Base-by-base conservation (phyloP, 2,113 vertebrate genomes). In the Bubo bubo region DNA sequence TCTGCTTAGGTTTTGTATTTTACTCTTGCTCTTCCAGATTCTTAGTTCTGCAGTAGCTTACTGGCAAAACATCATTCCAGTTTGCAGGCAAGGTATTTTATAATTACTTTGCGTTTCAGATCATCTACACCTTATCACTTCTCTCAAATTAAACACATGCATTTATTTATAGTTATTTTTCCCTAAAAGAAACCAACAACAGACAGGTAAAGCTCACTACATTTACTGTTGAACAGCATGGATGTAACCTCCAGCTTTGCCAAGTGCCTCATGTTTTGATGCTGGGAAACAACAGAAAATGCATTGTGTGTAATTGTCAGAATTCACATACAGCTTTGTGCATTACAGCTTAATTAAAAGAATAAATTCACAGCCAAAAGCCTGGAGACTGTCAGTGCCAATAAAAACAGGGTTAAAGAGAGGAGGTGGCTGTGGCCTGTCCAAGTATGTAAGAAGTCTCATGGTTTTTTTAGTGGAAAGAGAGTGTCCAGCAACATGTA, bases 401-500 rank as follows among this genome's bases (percentile, higher is more conserved):
- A 88, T 3, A 28, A 49, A 70, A 88, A n/a, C 32, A 30, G 53
- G 15, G 41, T n/a, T 73, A 34, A 60, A 77, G n/a, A 9, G 32
- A 77, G 37, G 74, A 63, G 49, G 15, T 15, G 20, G 35, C 75
- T 62, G 34, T 4, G 24, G 26, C 45, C 39, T 79, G 56, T 5
- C 41, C 56, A 8, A 53, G 52, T 0, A 28, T 10, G 5, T 8
- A 24, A 34, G n/a, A 23, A 45, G 53, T 27, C 22, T 88, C n/a
- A 13, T 7, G 32, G 4, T 26, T 64, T 70, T 34, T 63, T 79
- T 21, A 45, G 27, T 13, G 28, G 34, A 59, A 49, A n/a, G 32
- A n/a, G 15, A 34, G 13, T 0, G n/a, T 41, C 43, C 37, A 73
- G 49, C 0, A 2, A 18, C 4, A 7, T 34, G 12, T 20, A 14